Evolutionary conservation across 2,888 invertebrate genomes (phyloP), one percentile per base, ranked within the genome.

Genomic region (Hydroisotoma schaefferi): DNA sequence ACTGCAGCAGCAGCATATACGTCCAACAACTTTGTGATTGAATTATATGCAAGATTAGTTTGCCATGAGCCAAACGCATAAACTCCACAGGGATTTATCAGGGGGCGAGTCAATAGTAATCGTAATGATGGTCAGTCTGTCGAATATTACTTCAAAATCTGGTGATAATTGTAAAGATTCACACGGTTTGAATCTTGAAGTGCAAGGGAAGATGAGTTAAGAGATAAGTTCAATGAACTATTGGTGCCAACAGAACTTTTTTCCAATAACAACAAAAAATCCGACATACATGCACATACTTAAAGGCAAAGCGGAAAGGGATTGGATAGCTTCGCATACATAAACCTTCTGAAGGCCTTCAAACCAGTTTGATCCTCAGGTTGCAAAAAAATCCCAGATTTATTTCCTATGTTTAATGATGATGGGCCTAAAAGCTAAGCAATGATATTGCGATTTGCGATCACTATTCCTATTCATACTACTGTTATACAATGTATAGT

Each of bases 221-320:
- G 46, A 37, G 6, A 22, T 18, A 67, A 59, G 70, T 71, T 72
- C 72, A 68, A 65, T 68, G 72, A 71, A 72, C 72, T 69, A 67
- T 56, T 69, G 70, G 68, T 69, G 68, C 69, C 69, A 70, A 53
- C 53, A 53, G 37, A 26, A 53, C 15, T 40, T 53, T 52, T 53
- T 53, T 52, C 27, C 40, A 43, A 53, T 53, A 53, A 53, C 53
- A 53, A 53, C 53, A 53, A 53, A 53, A 53, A 53, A 53, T 53
- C 23, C 27, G n/a, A 38, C 53, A 26, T 22, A 26, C 51, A 20
- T 18, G 15, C 18, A 15, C 18, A 4, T 10, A 27, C 49, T 18
- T 25, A 49, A 2, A 27, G 27, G 6, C 26, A 25, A 25, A 27
- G 28, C 49, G 27, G 10, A 25, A 46, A 25, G 23, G 20, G n/a